Conservation (phyloP, 2,113 vertebrate species). For the Ariopsis seemanni region DNA sequence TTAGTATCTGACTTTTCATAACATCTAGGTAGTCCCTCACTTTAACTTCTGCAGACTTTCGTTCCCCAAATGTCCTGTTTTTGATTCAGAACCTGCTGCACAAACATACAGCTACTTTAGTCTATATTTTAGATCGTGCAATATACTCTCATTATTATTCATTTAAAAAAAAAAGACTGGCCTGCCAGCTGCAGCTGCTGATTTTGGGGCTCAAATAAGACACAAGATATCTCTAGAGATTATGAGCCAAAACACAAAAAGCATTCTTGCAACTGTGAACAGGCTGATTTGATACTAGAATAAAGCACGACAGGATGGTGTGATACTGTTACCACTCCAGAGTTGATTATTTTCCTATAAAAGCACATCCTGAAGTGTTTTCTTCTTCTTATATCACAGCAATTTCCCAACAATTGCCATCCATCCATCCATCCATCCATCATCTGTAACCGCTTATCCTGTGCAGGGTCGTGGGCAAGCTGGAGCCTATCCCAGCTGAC, state of each 20-base stretch:
- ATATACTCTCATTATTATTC: not conserved
- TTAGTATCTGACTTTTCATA: not conserved
- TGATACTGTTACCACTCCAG: not conserved
- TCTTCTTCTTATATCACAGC: not conserved
- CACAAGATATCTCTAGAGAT: not conserved
- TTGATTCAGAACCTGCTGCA: not conserved
- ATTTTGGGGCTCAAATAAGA: not conserved
- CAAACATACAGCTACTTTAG: not conserved
- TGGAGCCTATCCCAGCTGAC: no score
- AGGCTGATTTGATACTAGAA: not conserved
- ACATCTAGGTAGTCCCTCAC: not conserved
- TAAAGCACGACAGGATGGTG: not conserved
- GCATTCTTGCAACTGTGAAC: not conserved
- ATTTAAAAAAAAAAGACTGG: not conserved
- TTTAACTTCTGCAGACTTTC: not conserved
- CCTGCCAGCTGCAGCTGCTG: slow-evolving; percentile 3
- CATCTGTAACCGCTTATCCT: no score
- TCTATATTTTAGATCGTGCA: not conserved
- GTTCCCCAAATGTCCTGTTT: not conserved
- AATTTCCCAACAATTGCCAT: not conserved
- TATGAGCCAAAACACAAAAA: not conserved
- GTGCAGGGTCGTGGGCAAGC: no score
- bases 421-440: no score
- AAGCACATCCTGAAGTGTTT: not conserved
- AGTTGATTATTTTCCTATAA: not conserved